Base-by-base conservation (phyloP, 2,113 vertebrate genomes). In the Chamaea fasciata region DNA sequence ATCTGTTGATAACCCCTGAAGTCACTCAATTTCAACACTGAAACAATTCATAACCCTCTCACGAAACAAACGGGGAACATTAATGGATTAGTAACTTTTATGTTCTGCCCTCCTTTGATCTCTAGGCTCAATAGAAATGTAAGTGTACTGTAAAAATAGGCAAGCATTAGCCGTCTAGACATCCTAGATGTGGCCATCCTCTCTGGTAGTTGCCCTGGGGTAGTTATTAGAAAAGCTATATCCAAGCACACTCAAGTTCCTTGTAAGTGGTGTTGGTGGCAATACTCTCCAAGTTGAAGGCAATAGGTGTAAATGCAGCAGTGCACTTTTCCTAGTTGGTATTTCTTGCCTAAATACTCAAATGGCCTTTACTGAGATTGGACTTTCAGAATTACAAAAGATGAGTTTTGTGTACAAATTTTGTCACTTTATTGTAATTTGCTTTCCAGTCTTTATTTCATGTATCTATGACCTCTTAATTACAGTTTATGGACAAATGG, bases 1-100 rank as follows among this genome's bases (percentile, higher is more conserved):
- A 92, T 86, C 85, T 95, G 83, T 77, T 97, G 89, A 92, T 93
- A 93, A 90, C 83, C 91, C 68, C 79, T 95, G 79, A 95, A 94
- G 95, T 96, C 68, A 80, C 17, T 68, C 63, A 90, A 42, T 90
- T 92, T 77, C 81, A 85, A 71, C 90, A 92, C 47, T 59, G 53
- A 85, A 63, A 53, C 77, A 18, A 79, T 78, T 93, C 65, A 76
- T 50, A 82, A 44, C 53, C 35, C 39, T 95, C 23, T 11, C 75
- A 82, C 7, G 1, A 89, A 97, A 92, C 76, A 95, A 90, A 89
- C 0, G 1, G 44, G 33, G 42, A 77, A 46, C 82, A 62, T 47
- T 56, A 82, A 88, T 78, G 73, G 73, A 85, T 87, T 56, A 79
- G 70, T 77, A 73, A 90, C 62, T 57, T 89, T n/a, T 50, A 65